Evolutionary conservation across 1,140 invertebrate genomes (phyloP).

Genomic region (Pentalonia nigronervosa): DNA sequence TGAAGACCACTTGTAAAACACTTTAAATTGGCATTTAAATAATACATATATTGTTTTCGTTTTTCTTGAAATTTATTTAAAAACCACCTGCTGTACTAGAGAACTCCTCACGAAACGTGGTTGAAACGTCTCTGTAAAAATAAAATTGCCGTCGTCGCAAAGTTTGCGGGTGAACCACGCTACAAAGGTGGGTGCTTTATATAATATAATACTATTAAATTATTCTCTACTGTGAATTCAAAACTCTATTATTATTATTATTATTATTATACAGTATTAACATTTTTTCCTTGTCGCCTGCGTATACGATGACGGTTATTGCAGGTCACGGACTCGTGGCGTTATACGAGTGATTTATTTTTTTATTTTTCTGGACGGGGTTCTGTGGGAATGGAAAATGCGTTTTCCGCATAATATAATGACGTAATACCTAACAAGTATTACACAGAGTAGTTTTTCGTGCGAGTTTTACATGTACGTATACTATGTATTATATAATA

Average conservation of each 20-base stretch:
- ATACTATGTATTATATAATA: too few relatives aligned
- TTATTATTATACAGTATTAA: not conserved
- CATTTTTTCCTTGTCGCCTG: not conserved
- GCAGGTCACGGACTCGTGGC: not conserved
- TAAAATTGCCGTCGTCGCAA: not conserved
- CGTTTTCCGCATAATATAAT: not conserved
- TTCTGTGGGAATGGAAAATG: not conserved
- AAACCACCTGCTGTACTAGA: not conserved
- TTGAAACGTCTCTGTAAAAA: not conserved
- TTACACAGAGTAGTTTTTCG: not conserved
- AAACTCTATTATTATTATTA: not conserved
- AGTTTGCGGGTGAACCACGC: not conserved
- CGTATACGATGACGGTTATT: not conserved
- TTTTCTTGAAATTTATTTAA: not conserved
- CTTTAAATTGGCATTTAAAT: too few relatives aligned
- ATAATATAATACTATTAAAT: not conserved
- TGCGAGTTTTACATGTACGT: not conserved
- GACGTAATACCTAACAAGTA: not conserved
- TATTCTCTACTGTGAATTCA: slow-evolving; percentile 10
- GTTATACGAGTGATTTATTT: not conserved
- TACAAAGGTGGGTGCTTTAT: not conserved
- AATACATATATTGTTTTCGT: not conserved
- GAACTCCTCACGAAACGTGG: not conserved
- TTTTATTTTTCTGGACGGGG: not conserved
- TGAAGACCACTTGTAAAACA: too few relatives aligned